phyloP scores from a whole-genome alignment of 2,888 invertebrate species.

The Acleris cristana region DNA sequence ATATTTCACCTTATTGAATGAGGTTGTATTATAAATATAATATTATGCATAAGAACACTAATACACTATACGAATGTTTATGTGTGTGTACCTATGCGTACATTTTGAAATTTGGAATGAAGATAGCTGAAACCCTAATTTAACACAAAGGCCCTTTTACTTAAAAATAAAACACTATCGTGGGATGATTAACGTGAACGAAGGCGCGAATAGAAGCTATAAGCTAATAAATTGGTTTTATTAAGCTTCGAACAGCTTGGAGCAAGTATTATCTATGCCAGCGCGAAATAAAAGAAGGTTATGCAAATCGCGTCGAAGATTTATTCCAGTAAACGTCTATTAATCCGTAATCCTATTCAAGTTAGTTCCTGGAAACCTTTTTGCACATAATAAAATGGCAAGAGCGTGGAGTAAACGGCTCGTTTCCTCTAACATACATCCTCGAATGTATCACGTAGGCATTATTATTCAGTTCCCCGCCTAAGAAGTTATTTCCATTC shows the following conservation, averaged over 20 bases:
- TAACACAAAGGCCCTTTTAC: too few relatives aligned
- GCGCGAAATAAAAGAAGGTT: not conserved
- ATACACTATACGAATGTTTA: too few relatives aligned
- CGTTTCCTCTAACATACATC: slow-evolving; percentile 39
- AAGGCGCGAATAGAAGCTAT: not conserved
- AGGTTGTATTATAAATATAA: too few relatives aligned
- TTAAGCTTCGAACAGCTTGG: not conserved
- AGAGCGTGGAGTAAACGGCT: slow-evolving; percentile 18
- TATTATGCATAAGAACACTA: too few relatives aligned
- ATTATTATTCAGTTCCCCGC: slow-evolving; percentile 54
- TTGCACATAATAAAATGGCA: slow-evolving; percentile 29
- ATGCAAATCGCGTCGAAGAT: slow-evolving; percentile 12
- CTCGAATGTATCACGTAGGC: slow-evolving; percentile 45
- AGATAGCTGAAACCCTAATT: too few relatives aligned
- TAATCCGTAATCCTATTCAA: slow-evolving; percentile 20
- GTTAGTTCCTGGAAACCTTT: slow-evolving; percentile 15
- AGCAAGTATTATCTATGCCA: not conserved
- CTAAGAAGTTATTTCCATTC: slow-evolving; percentile 51
- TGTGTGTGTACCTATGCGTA: too few relatives aligned
- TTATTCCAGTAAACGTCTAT: slow-evolving; percentile 28
- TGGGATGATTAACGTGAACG: not conserved
- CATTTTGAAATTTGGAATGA: too few relatives aligned
- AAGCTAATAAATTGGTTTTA: not conserved
- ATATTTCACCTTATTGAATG: too few relatives aligned
- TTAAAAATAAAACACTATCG: too few relatives aligned